Percentiles rank a stretch among this genome's conserved stretches.
phyloP scores from a whole-genome alignment of 2,888 invertebrate genomes.

The Cantharis rustica region DNA sequence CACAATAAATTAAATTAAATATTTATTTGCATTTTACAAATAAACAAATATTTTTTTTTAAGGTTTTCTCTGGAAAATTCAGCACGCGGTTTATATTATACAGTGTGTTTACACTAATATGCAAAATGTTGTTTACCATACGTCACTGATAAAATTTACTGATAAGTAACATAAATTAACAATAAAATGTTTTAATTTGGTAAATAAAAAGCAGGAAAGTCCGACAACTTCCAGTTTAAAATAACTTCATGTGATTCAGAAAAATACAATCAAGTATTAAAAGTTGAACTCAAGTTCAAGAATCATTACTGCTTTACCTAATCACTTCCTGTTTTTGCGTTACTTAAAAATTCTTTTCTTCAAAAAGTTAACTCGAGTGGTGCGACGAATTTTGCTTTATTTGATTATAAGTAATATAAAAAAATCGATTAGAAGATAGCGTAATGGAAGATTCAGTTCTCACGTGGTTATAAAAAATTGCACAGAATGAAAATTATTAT shows the following conservation, averaged over 20 bases:
- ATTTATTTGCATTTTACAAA: too few relatives aligned
- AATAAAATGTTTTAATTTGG: neutral
- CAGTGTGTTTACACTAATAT: neutral
- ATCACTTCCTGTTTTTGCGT: neutral
- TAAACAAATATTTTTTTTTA: too few relatives aligned
- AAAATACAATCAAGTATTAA: neutral
- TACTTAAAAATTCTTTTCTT: too few relatives aligned
- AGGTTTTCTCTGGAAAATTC: too few relatives aligned
- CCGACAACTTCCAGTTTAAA: neutral
- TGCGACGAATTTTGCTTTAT: too few relatives aligned
- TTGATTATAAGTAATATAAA: neutral
- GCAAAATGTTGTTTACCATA: neutral
- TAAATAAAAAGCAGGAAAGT: neutral
- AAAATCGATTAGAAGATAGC: neutral
- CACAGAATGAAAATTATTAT: neutral
- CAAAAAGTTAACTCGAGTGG: too few relatives aligned
- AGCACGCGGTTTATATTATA: too few relatives aligned
- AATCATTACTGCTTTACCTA: neutral
- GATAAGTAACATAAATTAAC: neutral
- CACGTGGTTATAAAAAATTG: neutral
- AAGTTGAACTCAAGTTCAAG: neutral
- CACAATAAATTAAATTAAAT: too few relatives aligned
- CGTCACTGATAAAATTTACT: neutral
- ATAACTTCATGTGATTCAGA: neutral
- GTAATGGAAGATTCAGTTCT: neutral